Conservation (phyloP, 2,888 invertebrate species). For the Ophion obscuratus region DNA sequence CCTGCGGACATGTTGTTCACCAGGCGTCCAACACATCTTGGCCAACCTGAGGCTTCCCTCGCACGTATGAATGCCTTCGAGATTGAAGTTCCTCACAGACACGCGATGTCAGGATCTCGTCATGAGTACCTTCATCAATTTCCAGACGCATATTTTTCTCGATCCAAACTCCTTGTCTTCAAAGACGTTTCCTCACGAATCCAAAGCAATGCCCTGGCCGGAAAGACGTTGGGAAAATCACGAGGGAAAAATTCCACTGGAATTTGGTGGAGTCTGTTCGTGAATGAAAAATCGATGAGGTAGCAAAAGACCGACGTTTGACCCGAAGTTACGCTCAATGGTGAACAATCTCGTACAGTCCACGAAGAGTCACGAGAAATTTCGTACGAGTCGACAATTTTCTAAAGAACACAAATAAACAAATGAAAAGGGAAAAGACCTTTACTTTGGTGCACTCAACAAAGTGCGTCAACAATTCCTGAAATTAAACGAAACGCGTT, state of each 20-base stretch:
- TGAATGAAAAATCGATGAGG: background rate
- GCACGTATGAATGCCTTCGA: background rate
- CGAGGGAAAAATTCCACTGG: background rate
- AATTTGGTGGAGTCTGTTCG: background rate
- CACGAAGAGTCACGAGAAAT: slow-evolving; percentile 1
- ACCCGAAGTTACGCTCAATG: background rate
- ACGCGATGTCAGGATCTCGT: background rate
- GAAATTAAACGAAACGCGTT: slow-evolving; percentile 26
- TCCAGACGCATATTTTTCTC: background rate
- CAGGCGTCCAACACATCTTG: background rate
- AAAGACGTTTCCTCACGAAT: background rate
- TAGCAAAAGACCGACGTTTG: background rate
- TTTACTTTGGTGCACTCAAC: slow-evolving; percentile 6
- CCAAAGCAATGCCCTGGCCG: background rate
- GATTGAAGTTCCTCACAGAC: background rate
- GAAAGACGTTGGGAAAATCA: background rate
- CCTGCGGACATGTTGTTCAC: background rate
- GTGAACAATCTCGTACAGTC: background rate
- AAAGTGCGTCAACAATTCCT: slow-evolving; percentile 34
- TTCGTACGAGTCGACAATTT: slow-evolving; percentile 23
- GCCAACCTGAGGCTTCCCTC: background rate
- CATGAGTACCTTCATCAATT: background rate
- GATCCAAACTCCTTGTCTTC: background rate
- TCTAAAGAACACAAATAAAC: slow-evolving; percentile 6
- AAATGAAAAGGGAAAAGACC: background rate